Percentiles rank a stretch among this genome's conserved stretches.
Evolutionary conservation across 2,797 vertebrate species (phyloP).

Genomic region (Rhinoraja longicauda): DNA sequence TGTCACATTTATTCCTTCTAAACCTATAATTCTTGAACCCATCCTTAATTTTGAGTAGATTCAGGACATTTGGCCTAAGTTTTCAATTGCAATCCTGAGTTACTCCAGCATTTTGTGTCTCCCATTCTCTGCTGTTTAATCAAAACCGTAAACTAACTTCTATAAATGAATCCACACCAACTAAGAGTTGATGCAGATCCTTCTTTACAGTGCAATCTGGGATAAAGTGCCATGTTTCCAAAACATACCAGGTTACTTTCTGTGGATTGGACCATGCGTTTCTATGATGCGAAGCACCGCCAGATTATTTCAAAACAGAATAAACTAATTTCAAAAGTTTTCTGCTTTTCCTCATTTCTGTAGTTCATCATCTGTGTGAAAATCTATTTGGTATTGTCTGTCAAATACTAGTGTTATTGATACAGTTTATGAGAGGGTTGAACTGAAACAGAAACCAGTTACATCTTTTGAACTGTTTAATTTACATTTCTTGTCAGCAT

Average conservation of each 20-base stretch:
- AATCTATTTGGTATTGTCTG: background rate
- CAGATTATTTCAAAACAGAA: background rate
- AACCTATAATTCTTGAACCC: background rate
- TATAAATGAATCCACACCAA: background rate
- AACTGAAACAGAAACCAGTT: background rate
- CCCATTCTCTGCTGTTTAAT: too few relatives aligned
- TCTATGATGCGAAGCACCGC: background rate
- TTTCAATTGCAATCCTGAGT: background rate
- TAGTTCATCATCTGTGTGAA: background rate
- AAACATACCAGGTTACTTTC: background rate
- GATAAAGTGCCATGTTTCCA: background rate
- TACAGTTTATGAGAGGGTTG: background rate
- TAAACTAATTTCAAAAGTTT: background rate
- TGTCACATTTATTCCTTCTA: background rate
- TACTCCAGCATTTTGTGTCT: too few relatives aligned
- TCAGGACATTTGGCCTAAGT: background rate
- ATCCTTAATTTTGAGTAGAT: background rate
- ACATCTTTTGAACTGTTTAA: background rate
- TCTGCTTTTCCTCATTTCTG: background rate
- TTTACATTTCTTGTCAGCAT: background rate
- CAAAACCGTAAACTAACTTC: too few relatives aligned
- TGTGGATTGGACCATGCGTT: background rate
- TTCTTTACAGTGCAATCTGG: background rate
- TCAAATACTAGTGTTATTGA: background rate
- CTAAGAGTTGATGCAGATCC: background rate